Conservation (phyloP, 2,888 invertebrate genomes). For the Crossocerus cetratus region DNA sequence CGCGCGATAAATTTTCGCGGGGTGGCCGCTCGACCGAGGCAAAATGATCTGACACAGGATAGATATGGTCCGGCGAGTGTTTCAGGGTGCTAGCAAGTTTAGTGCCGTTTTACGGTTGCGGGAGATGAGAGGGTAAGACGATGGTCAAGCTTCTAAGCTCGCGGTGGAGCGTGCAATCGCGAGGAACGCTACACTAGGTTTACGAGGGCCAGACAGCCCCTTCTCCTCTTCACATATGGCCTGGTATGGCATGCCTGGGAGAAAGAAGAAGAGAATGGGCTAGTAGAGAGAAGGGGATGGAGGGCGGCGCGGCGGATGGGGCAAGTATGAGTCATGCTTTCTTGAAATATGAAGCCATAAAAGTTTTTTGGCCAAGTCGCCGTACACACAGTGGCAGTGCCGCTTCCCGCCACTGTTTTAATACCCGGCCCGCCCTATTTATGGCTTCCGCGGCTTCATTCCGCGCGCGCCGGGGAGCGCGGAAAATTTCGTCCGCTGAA, state of each 20-base stretch:
- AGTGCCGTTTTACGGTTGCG: not conserved
- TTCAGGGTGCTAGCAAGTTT: not conserved
- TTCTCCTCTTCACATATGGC: no score
- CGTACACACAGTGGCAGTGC: not conserved
- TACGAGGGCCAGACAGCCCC: no score
- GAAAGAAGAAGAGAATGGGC: not conserved
- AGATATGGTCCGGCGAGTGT: not conserved
- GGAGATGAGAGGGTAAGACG: not conserved
- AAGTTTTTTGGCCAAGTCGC: not conserved
- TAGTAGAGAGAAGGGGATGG: not conserved
- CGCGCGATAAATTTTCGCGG: not conserved
- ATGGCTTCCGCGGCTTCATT: not conserved
- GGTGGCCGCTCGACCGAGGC: not conserved
- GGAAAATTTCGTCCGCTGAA: not conserved
- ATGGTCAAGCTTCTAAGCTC: not conserved
- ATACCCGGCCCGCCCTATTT: not conserved
- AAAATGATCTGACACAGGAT: not conserved
- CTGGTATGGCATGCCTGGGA: no score
- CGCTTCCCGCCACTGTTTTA: not conserved
- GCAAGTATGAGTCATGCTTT: not conserved
- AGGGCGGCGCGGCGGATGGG: not conserved
- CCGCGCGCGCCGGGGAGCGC: not conserved
- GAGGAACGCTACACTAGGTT: no score
- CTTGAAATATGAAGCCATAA: constrained; percentile 2
- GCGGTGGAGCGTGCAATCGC: no score